Conservation (phyloP, 2,797 vertebrate species). For the Gymnoscopelus microlampas region DNA sequence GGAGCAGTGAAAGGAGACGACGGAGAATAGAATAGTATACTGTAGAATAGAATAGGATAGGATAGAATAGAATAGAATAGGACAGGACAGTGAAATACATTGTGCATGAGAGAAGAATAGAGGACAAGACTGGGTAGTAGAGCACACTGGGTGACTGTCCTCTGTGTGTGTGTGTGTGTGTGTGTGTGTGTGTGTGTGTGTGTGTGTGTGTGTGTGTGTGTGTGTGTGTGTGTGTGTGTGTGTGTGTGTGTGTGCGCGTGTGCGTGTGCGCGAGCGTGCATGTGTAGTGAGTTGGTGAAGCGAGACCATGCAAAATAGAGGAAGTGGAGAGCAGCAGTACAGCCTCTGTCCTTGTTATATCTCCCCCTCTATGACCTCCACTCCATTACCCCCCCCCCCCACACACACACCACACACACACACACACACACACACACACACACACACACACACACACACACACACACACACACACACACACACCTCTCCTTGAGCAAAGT, state of each 20-base stretch:
- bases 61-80: conserved; percentile 19
- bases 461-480: too few relatives aligned
- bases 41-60: conserved; percentile 17
- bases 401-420: too few relatives aligned
- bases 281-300: conserved; percentile 18
- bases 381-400: not conserved
- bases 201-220: too few relatives aligned
- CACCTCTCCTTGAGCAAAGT: conserved; percentile 37
- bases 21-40: not conserved
- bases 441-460: too few relatives aligned
- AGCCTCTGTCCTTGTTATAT: conserved; percentile 33
- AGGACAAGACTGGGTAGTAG: not conserved
- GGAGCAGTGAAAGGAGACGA: too few relatives aligned
- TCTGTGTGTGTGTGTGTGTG: conserved; percentile 21
- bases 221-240: too few relatives aligned
- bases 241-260: too few relatives aligned
- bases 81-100: conserved; percentile 25
- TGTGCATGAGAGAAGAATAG: conserved; percentile 22
- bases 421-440: not conserved
- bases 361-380: conserved; percentile 9
- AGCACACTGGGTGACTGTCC: not conserved
- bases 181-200: not conserved
- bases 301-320: conserved; percentile 20
- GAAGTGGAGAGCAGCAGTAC: conserved; percentile 1
- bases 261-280: too few relatives aligned